A percentile compares a stretch with the other conserved stretches of the same genome.
These are phyloP conservation scores for Tiliqua scincoides DNA, from an alignment of 2,113 vertebrate species.

Conservation along the genomic window DNA sequence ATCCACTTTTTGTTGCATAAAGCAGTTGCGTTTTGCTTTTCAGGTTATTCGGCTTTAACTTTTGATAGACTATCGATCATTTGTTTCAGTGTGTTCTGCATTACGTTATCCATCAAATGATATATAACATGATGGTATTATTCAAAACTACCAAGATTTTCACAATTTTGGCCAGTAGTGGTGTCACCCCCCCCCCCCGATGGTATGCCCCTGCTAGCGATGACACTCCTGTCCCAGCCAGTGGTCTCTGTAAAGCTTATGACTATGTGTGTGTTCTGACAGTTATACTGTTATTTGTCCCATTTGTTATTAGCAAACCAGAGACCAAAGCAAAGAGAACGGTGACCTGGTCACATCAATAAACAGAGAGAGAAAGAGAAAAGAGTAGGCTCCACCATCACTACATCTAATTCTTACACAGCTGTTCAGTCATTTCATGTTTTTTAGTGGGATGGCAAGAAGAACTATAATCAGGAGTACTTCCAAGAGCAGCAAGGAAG, in stretches of 20 bases:
- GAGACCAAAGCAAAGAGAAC: neutral
- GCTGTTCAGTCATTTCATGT: neutral
- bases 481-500: constrained; percentile 10
- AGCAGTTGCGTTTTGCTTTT: no score
- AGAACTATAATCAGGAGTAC: neutral
- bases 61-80: no score
- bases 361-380: neutral
- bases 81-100: no score
- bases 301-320: neutral
- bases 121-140: no score
- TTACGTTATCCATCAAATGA: no score
- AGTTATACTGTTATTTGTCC: neutral
- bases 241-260: neutral
- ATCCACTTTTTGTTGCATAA: no score
- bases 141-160: no score
- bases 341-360: neutral
- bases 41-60: no score
- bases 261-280: neutral
- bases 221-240: neutral
- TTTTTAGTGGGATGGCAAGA: neutral
- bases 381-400: neutral
- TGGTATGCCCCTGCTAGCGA: no score
- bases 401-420: rapidly evolving
- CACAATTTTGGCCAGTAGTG: no score
- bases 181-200: no score